Conservation (phyloP, 1,140 invertebrate species). For the Coelopa frigida region DNA sequence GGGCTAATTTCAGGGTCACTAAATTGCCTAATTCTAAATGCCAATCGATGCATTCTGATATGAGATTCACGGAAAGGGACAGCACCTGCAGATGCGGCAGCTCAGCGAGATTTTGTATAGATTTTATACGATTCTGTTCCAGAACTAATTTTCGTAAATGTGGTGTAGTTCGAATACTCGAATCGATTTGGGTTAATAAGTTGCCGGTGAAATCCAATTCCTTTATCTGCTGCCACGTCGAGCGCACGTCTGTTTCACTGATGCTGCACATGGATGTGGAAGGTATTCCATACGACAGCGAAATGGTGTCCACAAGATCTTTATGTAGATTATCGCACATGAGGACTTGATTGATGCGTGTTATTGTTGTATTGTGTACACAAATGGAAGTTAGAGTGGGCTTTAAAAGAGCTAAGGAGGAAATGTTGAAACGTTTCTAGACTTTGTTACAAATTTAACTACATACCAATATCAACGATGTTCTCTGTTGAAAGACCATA, state of each 20-base stretch:
- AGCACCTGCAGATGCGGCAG: conserved; percentile 69
- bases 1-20: conserved; percentile 75
- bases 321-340: conserved; percentile 71
- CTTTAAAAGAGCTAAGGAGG: conserved; percentile 53
- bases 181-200: conserved; percentile 67
- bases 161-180: conserved; percentile 70
- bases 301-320: no score
- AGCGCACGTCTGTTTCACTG: background rate
- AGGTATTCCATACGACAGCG: no score
- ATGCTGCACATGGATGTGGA: background rate
- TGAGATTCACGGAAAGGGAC: conserved; percentile 71
- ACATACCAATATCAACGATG: conserved; percentile 58
- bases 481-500: conserved; percentile 56
- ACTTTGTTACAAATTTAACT: conserved; percentile 42
- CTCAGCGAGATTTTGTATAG: conserved; percentile 69
- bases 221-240: conserved; percentile 62
- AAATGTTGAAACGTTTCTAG: conserved; percentile 2
- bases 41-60: conserved; percentile 61
- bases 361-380: conserved; percentile 55
- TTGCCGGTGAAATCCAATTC: conserved; percentile 74
- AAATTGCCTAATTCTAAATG: conserved; percentile 84
- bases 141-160: conserved; percentile 66
- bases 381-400: conserved; percentile 55
- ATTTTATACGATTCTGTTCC: conserved; percentile 66
- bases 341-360: conserved; percentile 60